Conservation (phyloP, 2,888 invertebrate species). For the Elmis aenea region DNA sequence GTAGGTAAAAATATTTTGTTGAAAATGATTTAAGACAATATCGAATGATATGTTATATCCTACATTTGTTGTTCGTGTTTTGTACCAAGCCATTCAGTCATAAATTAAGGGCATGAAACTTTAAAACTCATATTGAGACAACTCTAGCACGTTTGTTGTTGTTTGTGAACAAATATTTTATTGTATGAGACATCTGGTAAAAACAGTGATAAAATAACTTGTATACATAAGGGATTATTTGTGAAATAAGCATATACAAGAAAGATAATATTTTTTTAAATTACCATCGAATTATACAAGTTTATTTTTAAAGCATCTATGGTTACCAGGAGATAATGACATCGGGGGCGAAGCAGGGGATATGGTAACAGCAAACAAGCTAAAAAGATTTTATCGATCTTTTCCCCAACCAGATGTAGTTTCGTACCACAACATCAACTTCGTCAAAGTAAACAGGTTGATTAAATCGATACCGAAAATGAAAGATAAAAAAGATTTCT, state of each 20-base stretch:
- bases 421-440: slow-evolving; percentile 57
- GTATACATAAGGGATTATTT: too few species aligned
- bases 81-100: too few species aligned
- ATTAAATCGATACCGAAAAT: slow-evolving; percentile 58
- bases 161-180: too few species aligned
- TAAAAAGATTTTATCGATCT: slow-evolving; percentile 66
- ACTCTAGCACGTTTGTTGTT: too few species aligned
- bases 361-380: slow-evolving; percentile 62
- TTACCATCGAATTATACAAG: slow-evolving; percentile 12
- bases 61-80: slow-evolving; percentile 43
- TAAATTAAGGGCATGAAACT: too few species aligned
- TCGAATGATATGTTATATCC: too few species aligned
- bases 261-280: neutral
- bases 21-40: too few species aligned
- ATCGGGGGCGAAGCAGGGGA: slow-evolving; percentile 87
- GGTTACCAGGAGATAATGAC: slow-evolving; percentile 95
- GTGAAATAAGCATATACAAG: too few species aligned
- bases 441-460: slow-evolving; percentile 72
- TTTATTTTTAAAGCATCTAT: slow-evolving; percentile 70
- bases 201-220: too few species aligned
- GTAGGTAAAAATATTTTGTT: too few species aligned
- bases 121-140: too few species aligned
- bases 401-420: slow-evolving; percentile 68
- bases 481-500: slow-evolving; percentile 45
- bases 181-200: too few species aligned